Conservation (phyloP, 1,140 invertebrate species). For the Goniozus legneri region DNA sequence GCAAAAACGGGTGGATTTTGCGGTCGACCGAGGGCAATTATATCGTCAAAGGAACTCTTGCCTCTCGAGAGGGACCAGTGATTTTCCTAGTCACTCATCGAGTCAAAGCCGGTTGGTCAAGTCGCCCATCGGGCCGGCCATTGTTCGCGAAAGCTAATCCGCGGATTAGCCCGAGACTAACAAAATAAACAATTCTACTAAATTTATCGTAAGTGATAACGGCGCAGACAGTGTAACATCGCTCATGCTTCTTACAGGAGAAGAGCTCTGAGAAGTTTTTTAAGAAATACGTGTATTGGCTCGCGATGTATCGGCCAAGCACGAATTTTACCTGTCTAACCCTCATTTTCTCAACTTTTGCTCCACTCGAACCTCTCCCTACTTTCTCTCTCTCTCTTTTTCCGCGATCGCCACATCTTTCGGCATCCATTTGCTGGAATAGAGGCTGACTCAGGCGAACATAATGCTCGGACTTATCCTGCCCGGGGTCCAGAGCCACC, state of each 20-base stretch:
- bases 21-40: too few species aligned
- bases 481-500: slow-evolving; percentile 17
- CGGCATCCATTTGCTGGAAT: slow-evolving; percentile 32
- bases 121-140: slow-evolving; percentile 20
- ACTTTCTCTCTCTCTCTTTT: too few species aligned
- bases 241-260: too few species aligned
- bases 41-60: too few species aligned
- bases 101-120: slow-evolving; percentile 15
- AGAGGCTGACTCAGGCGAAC: slow-evolving; percentile 23
- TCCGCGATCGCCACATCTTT: slow-evolving; percentile 27
- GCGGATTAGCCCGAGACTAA: slow-evolving; percentile 29
- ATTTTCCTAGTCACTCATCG: slow-evolving; percentile 16
- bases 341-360: slow-evolving; percentile 29
- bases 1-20: too few species aligned
- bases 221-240: too few species aligned
- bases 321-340: slow-evolving; percentile 23
- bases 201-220: too few species aligned
- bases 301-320: too few species aligned
- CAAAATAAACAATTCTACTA: too few species aligned
- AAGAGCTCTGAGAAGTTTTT: too few species aligned
- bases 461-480: slow-evolving; percentile 24
- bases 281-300: too few species aligned
- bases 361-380: slow-evolving; percentile 21
- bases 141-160: slow-evolving; percentile 22
- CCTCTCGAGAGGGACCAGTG: too few species aligned